phyloP scores from a whole-genome alignment of 2,888 invertebrate genomes.

The Strigamia transsilvanica region DNA sequence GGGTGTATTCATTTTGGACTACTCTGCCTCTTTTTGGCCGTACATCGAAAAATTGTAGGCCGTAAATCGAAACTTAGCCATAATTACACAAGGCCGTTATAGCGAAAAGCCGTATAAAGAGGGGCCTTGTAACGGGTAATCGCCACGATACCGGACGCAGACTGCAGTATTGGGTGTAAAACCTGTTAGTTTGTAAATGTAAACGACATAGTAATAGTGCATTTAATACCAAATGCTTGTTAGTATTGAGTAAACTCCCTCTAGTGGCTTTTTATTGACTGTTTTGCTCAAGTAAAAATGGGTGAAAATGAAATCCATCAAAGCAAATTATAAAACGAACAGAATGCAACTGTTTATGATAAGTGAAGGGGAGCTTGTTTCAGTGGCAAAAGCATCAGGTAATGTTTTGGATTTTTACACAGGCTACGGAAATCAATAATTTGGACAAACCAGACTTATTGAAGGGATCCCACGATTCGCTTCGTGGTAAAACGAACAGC shows the following conservation, averaged over 20 bases:
- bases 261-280: not conserved
- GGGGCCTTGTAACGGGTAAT: too few relatives aligned
- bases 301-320: conserved; percentile 13
- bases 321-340: conserved; percentile 9
- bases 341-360: conserved; percentile 43
- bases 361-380: conserved; percentile 22
- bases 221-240: not conserved
- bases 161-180: too few relatives aligned
- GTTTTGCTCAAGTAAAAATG: not conserved
- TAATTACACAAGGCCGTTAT: too few relatives aligned
- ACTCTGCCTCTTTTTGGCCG: too few relatives aligned
- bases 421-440: conserved; percentile 53
- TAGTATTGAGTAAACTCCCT: not conserved
- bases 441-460: conserved; percentile 82
- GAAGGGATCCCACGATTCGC: conserved; percentile 76
- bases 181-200: too few relatives aligned
- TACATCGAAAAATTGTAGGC: too few relatives aligned
- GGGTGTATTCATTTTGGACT: too few relatives aligned
- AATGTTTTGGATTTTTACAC: not conserved
- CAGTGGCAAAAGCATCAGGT: not conserved
- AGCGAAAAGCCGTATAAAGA: too few relatives aligned
- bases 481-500: conserved; percentile 67
- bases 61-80: too few relatives aligned
- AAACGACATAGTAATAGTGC: not conserved
- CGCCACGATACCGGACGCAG: too few relatives aligned